Base-by-base conservation (phyloP, 2,113 vertebrate species). In the Protomyctophum bolini region DNA sequence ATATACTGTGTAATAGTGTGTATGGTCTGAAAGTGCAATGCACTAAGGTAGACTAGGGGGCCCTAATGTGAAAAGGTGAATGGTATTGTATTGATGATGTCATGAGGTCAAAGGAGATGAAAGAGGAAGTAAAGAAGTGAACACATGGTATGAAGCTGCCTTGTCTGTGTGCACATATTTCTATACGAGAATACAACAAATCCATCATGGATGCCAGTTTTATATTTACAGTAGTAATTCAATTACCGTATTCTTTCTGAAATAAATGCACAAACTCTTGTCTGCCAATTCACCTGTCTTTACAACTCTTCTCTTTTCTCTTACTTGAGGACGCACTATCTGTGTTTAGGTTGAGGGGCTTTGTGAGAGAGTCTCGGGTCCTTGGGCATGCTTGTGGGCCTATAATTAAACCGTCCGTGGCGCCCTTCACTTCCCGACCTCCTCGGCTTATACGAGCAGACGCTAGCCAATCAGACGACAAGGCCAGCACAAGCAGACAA, bases 381-480 rank as follows among this genome's bases (percentile, higher is more conserved):
- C 60, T 54, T 41, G n/a, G 50, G 67, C 33, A 41, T 73, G 11
- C 68, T 28, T 8, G 3, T 15, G 57, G 46, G 49, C 60, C 67
- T 72, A 59, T 75, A 88, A 92, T 92, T 85, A 89, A 85, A 64
- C 70, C 29, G 28, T 46, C 60, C 49, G 10, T 52, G 14, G 70
- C 81, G 76, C 61, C 81, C 75, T 87, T 81, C 82, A 74, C 79
- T 84, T 56, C 33, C n/a, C 72, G 77, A 73, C 72, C 89, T 82
- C 79, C 72, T 68, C 57, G 47, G 76, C 73, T 58, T 86, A 59
- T 63, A 41, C 33, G 80, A 80, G 73, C 74, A 52, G 58, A 73
- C 66, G 14, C 75, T 72, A 87, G 83, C 81, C 88, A 91, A 88
- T 89, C 89, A 87, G 79, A n/a, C 8, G 47, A 68, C 77, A 46